phyloP scores from a whole-genome alignment of 1,140 invertebrate genomes.

The Tenebrio molitor region DNA sequence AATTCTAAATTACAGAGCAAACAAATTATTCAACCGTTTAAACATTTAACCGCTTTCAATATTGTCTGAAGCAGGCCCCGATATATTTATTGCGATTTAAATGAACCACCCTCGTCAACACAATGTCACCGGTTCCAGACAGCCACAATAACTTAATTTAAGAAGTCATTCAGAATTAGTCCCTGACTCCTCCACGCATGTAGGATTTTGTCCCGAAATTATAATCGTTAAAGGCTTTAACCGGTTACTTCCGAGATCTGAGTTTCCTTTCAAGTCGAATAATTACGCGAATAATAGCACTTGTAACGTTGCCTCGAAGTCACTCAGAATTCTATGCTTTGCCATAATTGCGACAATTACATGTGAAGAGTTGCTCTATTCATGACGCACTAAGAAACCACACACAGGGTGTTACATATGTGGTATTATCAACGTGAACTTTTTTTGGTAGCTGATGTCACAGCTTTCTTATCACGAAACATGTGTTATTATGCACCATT shows the following conservation, averaged over 20 bases:
- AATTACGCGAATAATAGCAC: constrained; percentile 1
- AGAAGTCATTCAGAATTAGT: constrained; percentile 27
- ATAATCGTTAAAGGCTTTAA: constrained; percentile 31
- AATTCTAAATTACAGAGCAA: too few relatives aligned
- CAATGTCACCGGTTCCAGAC: constrained; percentile 31
- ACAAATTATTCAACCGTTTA: neutral
- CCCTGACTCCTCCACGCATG: constrained; percentile 12
- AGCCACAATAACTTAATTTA: constrained; percentile 38
- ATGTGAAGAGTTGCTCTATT: too few relatives aligned
- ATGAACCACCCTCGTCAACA: constrained; percentile 33
- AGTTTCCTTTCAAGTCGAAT: constrained; percentile 12
- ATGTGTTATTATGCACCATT: too few relatives aligned
- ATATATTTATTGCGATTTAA: constrained; percentile 28
- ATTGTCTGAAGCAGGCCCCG: neutral
- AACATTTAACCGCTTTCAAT: neutral
- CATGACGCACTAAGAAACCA: too few relatives aligned
- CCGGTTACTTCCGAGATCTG: constrained; percentile 17
- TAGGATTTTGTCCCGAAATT: constrained; percentile 26
- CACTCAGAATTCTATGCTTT: neutral
- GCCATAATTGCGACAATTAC: neutral
- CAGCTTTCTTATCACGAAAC: too few relatives aligned
- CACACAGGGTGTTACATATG: too few relatives aligned
- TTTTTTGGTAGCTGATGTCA: too few relatives aligned
- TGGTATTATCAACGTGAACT: too few relatives aligned
- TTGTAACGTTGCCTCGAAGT: neutral